Conservation (phyloP, 2,888 invertebrate genomes). For the Drosophila nr. perissopoda region DNA sequence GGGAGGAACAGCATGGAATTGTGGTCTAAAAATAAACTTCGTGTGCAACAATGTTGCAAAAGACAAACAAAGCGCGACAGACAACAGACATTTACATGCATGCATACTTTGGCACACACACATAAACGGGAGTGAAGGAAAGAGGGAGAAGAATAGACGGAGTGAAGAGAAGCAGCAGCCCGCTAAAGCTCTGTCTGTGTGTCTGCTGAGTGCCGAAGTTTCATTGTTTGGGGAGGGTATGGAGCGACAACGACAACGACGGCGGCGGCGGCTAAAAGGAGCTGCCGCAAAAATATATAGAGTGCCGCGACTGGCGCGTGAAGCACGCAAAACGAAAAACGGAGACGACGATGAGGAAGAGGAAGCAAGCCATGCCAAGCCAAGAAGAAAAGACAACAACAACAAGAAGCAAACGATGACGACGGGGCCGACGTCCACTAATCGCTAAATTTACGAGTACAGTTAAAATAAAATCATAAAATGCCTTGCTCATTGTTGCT, state of each 20-base stretch:
- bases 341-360: conserved; percentile 22
- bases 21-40: conserved; percentile 74
- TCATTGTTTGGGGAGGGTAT: conserved; percentile 69
- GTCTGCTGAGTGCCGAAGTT: conserved; percentile 57
- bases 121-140: conserved; percentile 7
- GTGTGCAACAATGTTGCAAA: conserved; percentile 76
- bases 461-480: conserved; percentile 79
- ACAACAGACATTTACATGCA: conserved; percentile 39
- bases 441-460: conserved; percentile 81
- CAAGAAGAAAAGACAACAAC: conserved; percentile 35
- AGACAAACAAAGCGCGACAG: conserved; percentile 63
- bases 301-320: conserved; percentile 70
- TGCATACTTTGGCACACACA: conserved; percentile 12
- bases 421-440: conserved; percentile 57
- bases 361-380: conserved; percentile 32
- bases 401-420: conserved; percentile 24
- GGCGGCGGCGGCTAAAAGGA: conserved; percentile 65
- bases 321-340: conserved; percentile 65
- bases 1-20: conserved; percentile 72
- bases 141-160: conserved; percentile 6
- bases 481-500: conserved; percentile 51
- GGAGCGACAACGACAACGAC: conserved; percentile 33
- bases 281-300: conserved; percentile 62
- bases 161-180: conserved; percentile 23
- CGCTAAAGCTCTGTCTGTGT: conserved; percentile 34